A percentile compares a stretch with the other conserved stretches of the same genome.
These are phyloP conservation scores for Condylostylus longicornis DNA, from an alignment of 1,140 invertebrate species.

Conservation along the genomic window DNA sequence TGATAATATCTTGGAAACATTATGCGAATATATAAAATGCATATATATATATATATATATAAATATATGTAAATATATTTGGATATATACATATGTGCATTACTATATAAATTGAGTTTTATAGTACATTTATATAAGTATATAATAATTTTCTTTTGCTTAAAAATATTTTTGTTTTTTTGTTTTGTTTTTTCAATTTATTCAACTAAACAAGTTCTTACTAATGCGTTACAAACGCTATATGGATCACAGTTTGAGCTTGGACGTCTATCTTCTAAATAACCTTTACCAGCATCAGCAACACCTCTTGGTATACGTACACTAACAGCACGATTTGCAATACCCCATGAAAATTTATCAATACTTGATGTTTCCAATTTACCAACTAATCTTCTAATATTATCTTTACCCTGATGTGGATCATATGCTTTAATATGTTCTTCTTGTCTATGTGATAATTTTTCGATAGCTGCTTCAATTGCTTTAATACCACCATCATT, in stretches of 20 bases:
- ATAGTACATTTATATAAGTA: too few species aligned
- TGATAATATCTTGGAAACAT: too few species aligned
- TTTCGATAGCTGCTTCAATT: conserved; percentile 63
- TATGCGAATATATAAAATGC: too few species aligned
- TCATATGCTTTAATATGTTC: conserved; percentile 83
- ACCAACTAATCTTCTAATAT: conserved; percentile 65
- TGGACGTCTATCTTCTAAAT: conserved; percentile 74
- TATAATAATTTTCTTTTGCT: too few species aligned
- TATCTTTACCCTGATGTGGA: conserved; percentile 69
- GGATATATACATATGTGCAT: too few species aligned
- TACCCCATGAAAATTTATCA: conserved; percentile 60
- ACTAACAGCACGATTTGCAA: conserved; percentile 53
- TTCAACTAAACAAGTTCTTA: conserved; percentile 53
- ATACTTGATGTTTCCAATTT: conserved; percentile 68
- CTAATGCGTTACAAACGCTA: conserved; percentile 46
- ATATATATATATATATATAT: too few species aligned
- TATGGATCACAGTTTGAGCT: conserved; percentile 84
- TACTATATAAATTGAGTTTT: too few species aligned
- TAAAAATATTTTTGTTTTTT: too few species aligned
- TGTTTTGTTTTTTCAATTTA: too few species aligned
- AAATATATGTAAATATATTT: too few species aligned
- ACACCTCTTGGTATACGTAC: conserved; percentile 61
- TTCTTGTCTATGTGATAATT: conserved; percentile 61
- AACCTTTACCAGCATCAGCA: conserved; percentile 66
- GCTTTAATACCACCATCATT: conserved; percentile 55